Evolutionary conservation across 2,888 invertebrate species (phyloP).

Genomic region (Chirona hameri): DNA sequence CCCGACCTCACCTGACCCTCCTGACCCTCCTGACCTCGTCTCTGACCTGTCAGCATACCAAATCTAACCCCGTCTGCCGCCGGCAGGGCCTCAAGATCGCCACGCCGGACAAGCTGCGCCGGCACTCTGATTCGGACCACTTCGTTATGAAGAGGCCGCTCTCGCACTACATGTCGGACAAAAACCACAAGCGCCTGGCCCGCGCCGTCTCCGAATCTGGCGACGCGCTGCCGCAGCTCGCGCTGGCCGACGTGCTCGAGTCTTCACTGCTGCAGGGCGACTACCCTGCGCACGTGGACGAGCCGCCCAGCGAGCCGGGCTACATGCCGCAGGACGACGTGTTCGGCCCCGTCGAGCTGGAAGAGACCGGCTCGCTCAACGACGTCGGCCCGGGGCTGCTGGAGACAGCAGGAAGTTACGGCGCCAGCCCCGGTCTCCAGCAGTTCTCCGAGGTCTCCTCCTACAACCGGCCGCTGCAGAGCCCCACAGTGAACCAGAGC

Average conservation of each 20-base stretch:
- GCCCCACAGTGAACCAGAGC: constrained; percentile 29
- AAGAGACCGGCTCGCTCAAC: background rate
- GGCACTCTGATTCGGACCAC: constrained; percentile 58
- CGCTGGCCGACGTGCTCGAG: constrained; percentile 53
- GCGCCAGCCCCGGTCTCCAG: constrained; percentile 1
- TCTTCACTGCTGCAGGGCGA: constrained; percentile 61
- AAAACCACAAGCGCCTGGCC: constrained; percentile 49
- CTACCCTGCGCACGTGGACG: constrained; percentile 52
- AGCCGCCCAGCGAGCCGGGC: background rate
- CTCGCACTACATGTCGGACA: constrained; percentile 46
- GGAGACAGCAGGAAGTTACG: background rate
- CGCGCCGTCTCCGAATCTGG: constrained; percentile 43
- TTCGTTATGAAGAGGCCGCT: constrained; percentile 53
- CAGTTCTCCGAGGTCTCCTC: constrained; percentile 26
- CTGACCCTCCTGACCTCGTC: no score
- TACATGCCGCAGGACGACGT: background rate
- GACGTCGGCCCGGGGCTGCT: background rate
- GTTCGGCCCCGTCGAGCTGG: background rate
- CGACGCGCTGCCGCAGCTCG: constrained; percentile 51
- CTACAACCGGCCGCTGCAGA: constrained; percentile 30
- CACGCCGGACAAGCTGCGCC: constrained; percentile 47
- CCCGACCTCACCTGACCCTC: background rate
- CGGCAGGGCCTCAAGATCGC: constrained; percentile 13
- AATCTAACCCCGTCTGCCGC: background rate
- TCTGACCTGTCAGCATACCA: background rate